Conservation (phyloP, 2,113 vertebrate genomes). For the Burhinus bistriatus region DNA sequence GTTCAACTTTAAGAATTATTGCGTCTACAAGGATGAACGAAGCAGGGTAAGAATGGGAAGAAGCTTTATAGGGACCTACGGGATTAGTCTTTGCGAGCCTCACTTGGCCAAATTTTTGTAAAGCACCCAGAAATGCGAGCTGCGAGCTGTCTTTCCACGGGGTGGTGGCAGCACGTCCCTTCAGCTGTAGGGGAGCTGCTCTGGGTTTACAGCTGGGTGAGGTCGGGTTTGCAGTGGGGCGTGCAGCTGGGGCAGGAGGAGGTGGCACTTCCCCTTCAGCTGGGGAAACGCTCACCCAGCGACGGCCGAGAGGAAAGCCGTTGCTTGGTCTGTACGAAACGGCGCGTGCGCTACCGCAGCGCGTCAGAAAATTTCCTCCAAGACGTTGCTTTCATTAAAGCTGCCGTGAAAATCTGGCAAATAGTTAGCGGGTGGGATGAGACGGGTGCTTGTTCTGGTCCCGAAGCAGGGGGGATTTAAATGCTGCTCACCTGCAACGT, state of each 20-base stretch:
- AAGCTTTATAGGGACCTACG: neutral
- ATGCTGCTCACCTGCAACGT: neutral
- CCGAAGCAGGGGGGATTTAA: neutral
- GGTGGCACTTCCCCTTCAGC: neutral
- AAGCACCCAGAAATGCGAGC: neutral
- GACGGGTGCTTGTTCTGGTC: rapidly evolving
- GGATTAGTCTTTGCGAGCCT: neutral
- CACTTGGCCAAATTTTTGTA: neutral
- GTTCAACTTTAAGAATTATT: neutral
- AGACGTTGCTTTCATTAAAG: rapidly evolving
- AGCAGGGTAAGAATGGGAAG: neutral
- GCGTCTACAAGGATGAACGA: neutral
- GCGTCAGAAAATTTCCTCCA: neutral
- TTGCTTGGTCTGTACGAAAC: rapidly evolving
- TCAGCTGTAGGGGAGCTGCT: neutral
- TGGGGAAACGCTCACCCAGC: neutral
- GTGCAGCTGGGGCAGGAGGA: neutral
- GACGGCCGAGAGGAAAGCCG: neutral
- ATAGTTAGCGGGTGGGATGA: neutral
- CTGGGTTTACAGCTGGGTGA: neutral
- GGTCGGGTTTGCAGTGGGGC: neutral
- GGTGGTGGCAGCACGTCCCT: constrained; percentile 26
- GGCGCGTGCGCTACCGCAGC: rapidly evolving
- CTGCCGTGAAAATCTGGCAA: rapidly evolving
- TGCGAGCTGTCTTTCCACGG: constrained; percentile 4